Percentiles rank a stretch among this genome's conserved stretches.
phyloP scores from a whole-genome alignment of 2,113 vertebrate genomes.

The Ceuthmochares aereus region DNA sequence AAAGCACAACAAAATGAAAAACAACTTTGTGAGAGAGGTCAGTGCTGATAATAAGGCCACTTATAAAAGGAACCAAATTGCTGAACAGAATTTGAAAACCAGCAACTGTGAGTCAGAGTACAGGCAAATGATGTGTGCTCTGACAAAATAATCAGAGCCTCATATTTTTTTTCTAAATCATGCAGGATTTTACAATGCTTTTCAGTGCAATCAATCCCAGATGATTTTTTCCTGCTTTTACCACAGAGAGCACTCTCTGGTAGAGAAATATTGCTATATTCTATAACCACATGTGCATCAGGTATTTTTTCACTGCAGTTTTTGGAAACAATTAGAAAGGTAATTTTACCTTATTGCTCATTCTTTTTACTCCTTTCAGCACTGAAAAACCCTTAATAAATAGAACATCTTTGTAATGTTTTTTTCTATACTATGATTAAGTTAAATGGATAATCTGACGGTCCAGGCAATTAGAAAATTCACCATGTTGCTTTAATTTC shows the following conservation, averaged over 20 bases:
- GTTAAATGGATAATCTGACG: neutral
- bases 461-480: neutral
- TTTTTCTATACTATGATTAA: neutral
- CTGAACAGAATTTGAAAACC: neutral
- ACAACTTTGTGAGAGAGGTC: neutral
- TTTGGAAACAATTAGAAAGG: neutral
- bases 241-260: neutral
- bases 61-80: neutral
- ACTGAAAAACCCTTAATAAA: neutral
- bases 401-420: neutral
- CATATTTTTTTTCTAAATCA: neutral
- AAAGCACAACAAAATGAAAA: neutral
- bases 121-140: neutral
- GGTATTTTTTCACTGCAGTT: neutral
- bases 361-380: neutral
- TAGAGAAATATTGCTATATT: neutral
- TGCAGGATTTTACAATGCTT: neutral
- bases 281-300: neutral
- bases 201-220: neutral
- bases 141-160: neutral
- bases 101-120: neutral
- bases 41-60: neutral
- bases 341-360: neutral
- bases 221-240: neutral
- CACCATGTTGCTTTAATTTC: neutral